phyloP scores from a whole-genome alignment of 1,140 invertebrate genomes.

The Penaeus japonicus region DNA sequence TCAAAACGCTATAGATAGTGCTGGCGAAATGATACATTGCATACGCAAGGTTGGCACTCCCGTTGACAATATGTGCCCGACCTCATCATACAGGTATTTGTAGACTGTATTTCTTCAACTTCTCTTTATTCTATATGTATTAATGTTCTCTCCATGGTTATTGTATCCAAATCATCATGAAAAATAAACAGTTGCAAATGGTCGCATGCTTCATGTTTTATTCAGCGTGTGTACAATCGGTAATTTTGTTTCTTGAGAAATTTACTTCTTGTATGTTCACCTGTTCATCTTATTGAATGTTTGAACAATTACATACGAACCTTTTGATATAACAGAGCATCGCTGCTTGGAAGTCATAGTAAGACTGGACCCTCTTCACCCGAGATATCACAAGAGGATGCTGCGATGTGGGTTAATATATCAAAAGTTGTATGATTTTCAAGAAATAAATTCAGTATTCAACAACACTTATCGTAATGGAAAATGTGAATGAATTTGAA shows the following conservation, averaged over 20 bases:
- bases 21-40: constrained; percentile 38
- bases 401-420: background rate
- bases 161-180: background rate
- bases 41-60: constrained; percentile 26
- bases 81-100: constrained; percentile 48
- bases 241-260: no score
- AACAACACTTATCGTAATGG: background rate
- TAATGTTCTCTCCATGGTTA: background rate
- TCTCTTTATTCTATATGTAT: background rate
- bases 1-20: constrained; percentile 35
- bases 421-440: background rate
- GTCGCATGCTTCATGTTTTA: no score
- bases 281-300: no score
- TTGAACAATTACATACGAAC: no score
- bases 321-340: no score
- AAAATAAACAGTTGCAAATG: background rate
- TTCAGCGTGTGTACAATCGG: no score
- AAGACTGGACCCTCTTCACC: no score
- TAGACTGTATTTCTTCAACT: constrained; percentile 12
- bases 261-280: no score
- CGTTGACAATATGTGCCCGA: constrained; percentile 47
- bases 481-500: background rate
- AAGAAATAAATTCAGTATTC: background rate
- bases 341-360: no score
- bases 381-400: no score